Evolutionary conservation across 2,888 invertebrate species (phyloP).

Genomic region (Sericinus montela): DNA sequence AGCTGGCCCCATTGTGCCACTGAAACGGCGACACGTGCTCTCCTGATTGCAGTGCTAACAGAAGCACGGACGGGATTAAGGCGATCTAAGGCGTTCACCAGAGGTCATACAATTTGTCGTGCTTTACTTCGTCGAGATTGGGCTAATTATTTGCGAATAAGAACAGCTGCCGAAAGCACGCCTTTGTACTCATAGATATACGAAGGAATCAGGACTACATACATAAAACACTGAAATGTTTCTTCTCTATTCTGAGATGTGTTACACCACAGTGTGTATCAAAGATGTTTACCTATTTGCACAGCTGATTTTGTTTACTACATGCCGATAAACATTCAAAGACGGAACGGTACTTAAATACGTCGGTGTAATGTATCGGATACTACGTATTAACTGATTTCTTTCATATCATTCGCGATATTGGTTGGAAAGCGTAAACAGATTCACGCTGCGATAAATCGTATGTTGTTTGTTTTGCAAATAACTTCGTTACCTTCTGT

Average conservation of each 20-base stretch:
- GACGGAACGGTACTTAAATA: conserved; percentile 26
- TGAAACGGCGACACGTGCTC: conserved; percentile 60
- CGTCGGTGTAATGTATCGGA: conserved; percentile 16
- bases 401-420: conserved; percentile 20
- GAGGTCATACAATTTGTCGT: conserved; percentile 49
- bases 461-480: conserved; percentile 18
- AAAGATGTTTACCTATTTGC: conserved; percentile 17
- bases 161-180: conserved; percentile 20
- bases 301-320: conserved; percentile 13
- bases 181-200: too few species aligned
- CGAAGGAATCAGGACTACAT: too few species aligned
- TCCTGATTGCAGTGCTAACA: conserved; percentile 22
- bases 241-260: background rate
- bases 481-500: conserved; percentile 16
- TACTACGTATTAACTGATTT: conserved; percentile 19
- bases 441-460: conserved; percentile 21
- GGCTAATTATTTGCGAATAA: conserved; percentile 51
- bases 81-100: conserved; percentile 18
- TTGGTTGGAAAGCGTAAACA: conserved; percentile 20
- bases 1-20: conserved; percentile 52
- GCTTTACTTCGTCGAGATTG: conserved; percentile 40
- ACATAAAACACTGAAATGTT: background rate
- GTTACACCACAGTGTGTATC: background rate
- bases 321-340: conserved; percentile 21
- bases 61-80: conserved; percentile 25